Conservation (phyloP, 2,888 invertebrate genomes). For the Agonopterix alstromeriana region DNA sequence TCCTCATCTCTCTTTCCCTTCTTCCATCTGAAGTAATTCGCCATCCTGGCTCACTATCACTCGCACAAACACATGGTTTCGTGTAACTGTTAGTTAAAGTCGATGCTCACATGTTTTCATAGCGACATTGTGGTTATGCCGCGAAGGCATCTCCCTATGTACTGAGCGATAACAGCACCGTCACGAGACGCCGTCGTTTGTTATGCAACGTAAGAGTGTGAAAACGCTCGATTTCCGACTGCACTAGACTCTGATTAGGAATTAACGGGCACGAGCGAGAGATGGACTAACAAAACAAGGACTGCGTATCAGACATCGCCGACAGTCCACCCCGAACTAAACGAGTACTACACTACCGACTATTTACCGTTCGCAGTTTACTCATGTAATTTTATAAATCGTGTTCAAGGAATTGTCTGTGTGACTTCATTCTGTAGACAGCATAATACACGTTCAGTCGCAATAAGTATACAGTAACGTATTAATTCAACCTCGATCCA, state of each 20-base stretch:
- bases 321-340: too few species aligned
- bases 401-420: conserved; percentile 26
- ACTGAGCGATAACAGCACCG: conserved; percentile 60
- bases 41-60: conserved; percentile 54
- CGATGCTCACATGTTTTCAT: conserved; percentile 26
- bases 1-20: conserved; percentile 78
- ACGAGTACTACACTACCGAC: too few species aligned
- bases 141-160: conserved; percentile 56
- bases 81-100: conserved; percentile 14
- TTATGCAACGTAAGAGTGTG: conserved; percentile 50
- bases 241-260: conserved; percentile 20
- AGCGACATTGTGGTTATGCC: conserved; percentile 36
- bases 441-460: not conserved
- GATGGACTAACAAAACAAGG: too few species aligned
- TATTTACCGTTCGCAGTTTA: not conserved
- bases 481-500: conserved; percentile 28
- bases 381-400: conserved; percentile 10
- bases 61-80: conserved; percentile 24
- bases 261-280: not conserved
- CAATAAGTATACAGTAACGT: conserved; percentile 5
- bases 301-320: too few species aligned
- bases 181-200: conserved; percentile 57
- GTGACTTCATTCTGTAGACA: not conserved
- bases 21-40: conserved; percentile 83
- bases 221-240: conserved; percentile 34